These are phyloP conservation scores for Thysanoteuthis rhombus DNA, from an alignment of 2,888 invertebrate genomes.

Conservation along the genomic window DNA sequence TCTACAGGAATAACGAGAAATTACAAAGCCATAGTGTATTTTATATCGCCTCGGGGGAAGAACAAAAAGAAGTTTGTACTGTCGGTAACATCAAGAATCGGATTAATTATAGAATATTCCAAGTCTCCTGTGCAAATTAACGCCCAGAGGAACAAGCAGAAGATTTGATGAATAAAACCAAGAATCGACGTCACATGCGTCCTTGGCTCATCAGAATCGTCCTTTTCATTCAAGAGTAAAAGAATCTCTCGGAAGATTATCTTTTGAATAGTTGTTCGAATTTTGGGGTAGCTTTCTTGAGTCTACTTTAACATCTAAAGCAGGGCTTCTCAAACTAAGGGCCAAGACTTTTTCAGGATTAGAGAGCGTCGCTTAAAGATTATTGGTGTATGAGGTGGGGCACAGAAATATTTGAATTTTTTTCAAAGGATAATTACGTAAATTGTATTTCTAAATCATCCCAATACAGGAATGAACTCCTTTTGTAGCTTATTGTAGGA, in stretches of 20 bases:
- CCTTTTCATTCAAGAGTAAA: no score
- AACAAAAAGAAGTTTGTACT: neutral
- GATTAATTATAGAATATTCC: neutral
- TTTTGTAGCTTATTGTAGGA: no score
- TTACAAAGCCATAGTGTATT: neutral
- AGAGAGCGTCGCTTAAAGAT: no score
- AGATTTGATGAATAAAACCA: neutral
- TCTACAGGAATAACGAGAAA: neutral
- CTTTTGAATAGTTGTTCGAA: neutral
- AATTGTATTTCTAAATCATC: no score
- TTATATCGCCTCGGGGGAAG: neutral
- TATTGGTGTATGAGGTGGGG: no score
- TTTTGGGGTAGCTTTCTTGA: neutral
- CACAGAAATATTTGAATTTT: no score
- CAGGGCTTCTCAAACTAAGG: no score
- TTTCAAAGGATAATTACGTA: no score
- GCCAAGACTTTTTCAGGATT: no score
- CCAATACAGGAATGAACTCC: no score
- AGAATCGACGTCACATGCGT: neutral
- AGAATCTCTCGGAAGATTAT: neutral
- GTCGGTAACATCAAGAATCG: neutral
- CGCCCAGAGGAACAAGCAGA: neutral
- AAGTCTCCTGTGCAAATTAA: neutral
- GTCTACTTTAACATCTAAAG: no score
- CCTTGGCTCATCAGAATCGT: neutral